Conservation (phyloP, 2,888 invertebrate species). For the Platycheirus albimanus region DNA sequence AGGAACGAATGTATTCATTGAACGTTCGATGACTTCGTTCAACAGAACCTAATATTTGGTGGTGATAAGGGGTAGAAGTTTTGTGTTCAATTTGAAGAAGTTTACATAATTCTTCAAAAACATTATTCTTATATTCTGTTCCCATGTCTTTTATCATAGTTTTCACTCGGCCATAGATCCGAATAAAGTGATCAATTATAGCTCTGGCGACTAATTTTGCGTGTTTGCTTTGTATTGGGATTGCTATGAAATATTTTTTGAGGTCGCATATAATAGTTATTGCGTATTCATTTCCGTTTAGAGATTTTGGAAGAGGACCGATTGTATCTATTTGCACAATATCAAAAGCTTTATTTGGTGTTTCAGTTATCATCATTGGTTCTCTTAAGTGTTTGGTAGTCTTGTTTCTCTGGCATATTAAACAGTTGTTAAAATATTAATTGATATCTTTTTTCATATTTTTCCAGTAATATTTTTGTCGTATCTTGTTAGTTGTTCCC, state of each 20-base stretch:
- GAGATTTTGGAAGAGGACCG: conserved; percentile 31
- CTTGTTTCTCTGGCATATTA: not conserved
- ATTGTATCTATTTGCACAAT: conserved; percentile 36
- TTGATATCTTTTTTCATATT: no score
- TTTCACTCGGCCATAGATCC: not conserved
- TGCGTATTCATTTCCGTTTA: conserved; percentile 17
- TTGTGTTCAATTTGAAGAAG: not conserved
- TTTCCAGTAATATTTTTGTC: no score
- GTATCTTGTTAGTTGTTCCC: no score
- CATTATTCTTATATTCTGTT: not conserved
- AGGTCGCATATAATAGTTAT: conserved; percentile 43
- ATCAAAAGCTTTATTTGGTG: conserved; percentile 33
- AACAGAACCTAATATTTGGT: not conserved
- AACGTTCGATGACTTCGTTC: no score
- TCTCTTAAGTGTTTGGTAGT: not conserved
- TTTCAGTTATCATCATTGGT: not conserved
- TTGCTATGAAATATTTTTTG: conserved; percentile 25
- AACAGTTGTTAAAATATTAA: not conserved
- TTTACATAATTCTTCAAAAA: not conserved
- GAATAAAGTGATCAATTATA: conserved; percentile 1
- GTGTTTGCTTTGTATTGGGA: conserved; percentile 16
- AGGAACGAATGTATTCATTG: no score
- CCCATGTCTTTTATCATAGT: conserved; percentile 4
- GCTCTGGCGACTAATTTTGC: not conserved
- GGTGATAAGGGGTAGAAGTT: not conserved